phyloP scores from a whole-genome alignment of 2,113 vertebrate species.

The Brachyhypopomus occidentalis region DNA sequence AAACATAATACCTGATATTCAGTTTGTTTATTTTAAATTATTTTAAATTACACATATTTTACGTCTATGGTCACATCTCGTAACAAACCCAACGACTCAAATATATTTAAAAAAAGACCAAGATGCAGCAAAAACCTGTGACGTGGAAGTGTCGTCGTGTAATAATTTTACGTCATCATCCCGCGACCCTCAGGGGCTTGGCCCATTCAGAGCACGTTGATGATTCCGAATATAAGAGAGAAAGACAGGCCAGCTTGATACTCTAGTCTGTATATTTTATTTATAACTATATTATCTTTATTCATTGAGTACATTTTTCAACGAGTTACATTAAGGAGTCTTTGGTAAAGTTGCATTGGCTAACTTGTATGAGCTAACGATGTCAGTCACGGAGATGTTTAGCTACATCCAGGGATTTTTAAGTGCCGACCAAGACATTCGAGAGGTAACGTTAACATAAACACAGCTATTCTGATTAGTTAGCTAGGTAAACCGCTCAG shows the following conservation, averaged over 20 bases:
- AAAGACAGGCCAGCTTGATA: not conserved
- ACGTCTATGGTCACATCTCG: too few relatives aligned
- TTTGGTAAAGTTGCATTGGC: not conserved
- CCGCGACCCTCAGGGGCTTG: conserved; percentile 47
- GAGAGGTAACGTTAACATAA: conserved; percentile 78
- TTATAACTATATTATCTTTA: not conserved
- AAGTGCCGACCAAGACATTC: conserved; percentile 90
- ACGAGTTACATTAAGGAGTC: not conserved
- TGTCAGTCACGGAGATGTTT: conserved; percentile 95
- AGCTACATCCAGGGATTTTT: conserved; percentile 86
- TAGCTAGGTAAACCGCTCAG: not conserved
- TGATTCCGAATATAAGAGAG: not conserved
- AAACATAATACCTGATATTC: too few relatives aligned
- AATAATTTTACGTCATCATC: conserved; percentile 44
- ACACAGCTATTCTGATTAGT: too few relatives aligned
- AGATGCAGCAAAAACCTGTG: not conserved
- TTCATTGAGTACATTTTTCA: not conserved
- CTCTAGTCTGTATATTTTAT: too few relatives aligned
- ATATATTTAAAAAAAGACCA: too few relatives aligned
- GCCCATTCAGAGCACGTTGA: conserved; percentile 56
- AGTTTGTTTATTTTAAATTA: too few relatives aligned
- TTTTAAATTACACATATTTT: too few relatives aligned
- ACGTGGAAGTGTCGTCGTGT: not conserved
- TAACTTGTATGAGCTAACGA: conserved; percentile 55
- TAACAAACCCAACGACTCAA: too few relatives aligned